A percentile compares a stretch with the other conserved stretches of the same genome.
These are phyloP conservation scores for Homarus gammarus DNA, from an alignment of 2,888 invertebrate genomes.

Conservation along the genomic window DNA sequence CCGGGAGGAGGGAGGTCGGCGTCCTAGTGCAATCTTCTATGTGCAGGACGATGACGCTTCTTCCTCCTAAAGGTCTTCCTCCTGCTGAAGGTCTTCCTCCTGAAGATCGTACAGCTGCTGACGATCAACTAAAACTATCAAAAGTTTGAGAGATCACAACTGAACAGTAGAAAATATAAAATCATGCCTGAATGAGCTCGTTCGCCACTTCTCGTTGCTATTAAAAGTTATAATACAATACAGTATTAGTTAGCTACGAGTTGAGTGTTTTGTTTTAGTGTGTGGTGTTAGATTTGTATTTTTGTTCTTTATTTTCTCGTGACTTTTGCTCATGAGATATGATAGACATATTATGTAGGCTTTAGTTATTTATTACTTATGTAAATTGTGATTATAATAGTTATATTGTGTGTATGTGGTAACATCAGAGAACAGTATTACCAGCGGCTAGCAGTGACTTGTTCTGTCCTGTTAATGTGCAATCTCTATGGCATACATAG, in stretches of 20 bases:
- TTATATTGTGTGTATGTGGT: background rate
- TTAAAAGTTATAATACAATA: background rate
- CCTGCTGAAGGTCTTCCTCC: background rate
- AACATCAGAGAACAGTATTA: too few relatives aligned
- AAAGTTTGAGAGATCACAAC: too few relatives aligned
- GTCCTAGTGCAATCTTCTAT: background rate
- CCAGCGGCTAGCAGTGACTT: too few relatives aligned
- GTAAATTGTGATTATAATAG: too few relatives aligned
- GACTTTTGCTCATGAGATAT: background rate
- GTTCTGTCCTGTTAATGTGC: too few relatives aligned
- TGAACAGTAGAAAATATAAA: too few relatives aligned
- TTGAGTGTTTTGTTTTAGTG: background rate
- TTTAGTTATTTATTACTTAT: background rate
- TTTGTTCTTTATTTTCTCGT: background rate
- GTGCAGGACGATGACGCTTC: slow-evolving; percentile 45
- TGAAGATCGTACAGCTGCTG: too few relatives aligned
- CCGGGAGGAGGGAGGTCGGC: background rate
- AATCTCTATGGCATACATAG: too few relatives aligned
- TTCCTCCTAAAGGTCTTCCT: slow-evolving; percentile 9
- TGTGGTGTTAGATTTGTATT: background rate
- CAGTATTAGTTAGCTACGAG: background rate
- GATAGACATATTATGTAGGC: background rate
- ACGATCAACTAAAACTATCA: too few relatives aligned
- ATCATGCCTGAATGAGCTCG: slow-evolving; percentile 26
- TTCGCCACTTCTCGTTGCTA: slow-evolving; percentile 50